Percentiles rank a stretch among this genome's conserved stretches.
phyloP scores from a whole-genome alignment of 2,113 vertebrate species.

The Ophiodon elongatus region DNA sequence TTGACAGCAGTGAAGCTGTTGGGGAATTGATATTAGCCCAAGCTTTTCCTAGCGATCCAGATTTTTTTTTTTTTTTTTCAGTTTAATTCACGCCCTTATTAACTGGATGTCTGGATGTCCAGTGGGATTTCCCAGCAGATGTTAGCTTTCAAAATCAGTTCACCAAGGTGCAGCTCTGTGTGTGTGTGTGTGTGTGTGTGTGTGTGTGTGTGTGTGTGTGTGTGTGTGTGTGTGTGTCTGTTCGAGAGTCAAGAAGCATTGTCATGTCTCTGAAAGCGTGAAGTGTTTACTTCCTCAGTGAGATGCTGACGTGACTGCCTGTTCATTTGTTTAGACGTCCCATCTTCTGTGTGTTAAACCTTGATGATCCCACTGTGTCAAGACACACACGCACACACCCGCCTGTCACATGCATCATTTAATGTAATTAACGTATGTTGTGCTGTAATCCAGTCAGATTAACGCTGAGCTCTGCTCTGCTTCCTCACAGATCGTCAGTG shows the following conservation, averaged over 20 bases:
- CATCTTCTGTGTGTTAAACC: conserved; percentile 38
- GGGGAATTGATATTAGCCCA: neutral
- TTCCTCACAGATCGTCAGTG: conserved; percentile 92
- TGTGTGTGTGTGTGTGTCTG: conserved; percentile 10
- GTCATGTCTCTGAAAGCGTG: conserved; percentile 26
- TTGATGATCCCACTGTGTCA: conserved; percentile 11
- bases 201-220: conserved; percentile 15
- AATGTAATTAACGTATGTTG: conserved; percentile 53
- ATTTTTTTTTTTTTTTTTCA: neutral
- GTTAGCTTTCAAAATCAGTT: conserved; percentile 60
- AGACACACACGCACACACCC: neutral
- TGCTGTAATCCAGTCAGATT: conserved; percentile 66
- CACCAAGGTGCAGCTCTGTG: conserved; percentile 8
- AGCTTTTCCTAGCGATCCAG: neutral
- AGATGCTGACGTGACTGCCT: conserved; percentile 25
- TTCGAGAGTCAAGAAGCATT: conserved; percentile 7
- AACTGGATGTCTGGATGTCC: conserved; percentile 39
- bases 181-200: conserved; percentile 1
- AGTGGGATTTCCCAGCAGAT: conserved; percentile 61
- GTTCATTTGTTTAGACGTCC: conserved; percentile 62
- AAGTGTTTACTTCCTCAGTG: conserved; percentile 36
- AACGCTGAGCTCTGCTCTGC: conserved; percentile 45
- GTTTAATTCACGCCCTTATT: conserved; percentile 27
- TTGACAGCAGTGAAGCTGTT: conserved; percentile 4
- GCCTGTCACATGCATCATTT: conserved; percentile 52